Percentiles rank a stretch among this genome's conserved stretches.
These are phyloP conservation scores for Meda fulgida DNA, from an alignment of 2,797 vertebrate genomes.

Conservation along the genomic window DNA sequence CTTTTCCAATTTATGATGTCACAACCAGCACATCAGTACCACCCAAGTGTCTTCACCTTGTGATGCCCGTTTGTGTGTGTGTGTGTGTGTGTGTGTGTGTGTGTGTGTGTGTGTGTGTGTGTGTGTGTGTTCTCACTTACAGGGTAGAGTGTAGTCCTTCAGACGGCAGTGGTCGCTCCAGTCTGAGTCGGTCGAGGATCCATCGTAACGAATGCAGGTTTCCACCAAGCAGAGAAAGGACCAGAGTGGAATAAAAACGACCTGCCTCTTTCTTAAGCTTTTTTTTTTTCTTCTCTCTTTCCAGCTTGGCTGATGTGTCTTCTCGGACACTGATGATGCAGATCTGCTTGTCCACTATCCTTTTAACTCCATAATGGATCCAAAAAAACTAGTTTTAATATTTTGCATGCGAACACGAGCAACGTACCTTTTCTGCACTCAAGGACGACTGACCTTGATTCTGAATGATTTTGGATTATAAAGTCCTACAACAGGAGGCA, in stretches of 20 bases:
- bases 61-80: background rate
- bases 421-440: conserved; percentile 23
- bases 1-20: background rate
- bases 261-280: conserved; percentile 37
- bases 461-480: conserved; percentile 3
- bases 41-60: background rate
- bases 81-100: conserved; percentile 43
- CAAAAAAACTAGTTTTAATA: conserved; percentile 7
- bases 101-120: conserved; percentile 44
- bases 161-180: conserved; percentile 60
- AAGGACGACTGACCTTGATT: conserved; percentile 33
- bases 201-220: conserved; percentile 62
- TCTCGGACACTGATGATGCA: conserved; percentile 16
- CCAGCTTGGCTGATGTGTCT: conserved; percentile 39
- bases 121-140: conserved; percentile 60
- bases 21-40: background rate
- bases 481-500: conserved; percentile 17
- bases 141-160: conserved; percentile 65
- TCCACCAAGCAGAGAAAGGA: conserved; percentile 48
- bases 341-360: conserved; percentile 27
- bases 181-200: conserved; percentile 62
- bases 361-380: conserved; percentile 12
- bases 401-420: conserved; percentile 6
- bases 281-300: background rate
- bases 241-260: conserved; percentile 34